Evolutionary conservation across 2,888 invertebrate genomes (phyloP).

Genomic region (Chorisops tibialis): DNA sequence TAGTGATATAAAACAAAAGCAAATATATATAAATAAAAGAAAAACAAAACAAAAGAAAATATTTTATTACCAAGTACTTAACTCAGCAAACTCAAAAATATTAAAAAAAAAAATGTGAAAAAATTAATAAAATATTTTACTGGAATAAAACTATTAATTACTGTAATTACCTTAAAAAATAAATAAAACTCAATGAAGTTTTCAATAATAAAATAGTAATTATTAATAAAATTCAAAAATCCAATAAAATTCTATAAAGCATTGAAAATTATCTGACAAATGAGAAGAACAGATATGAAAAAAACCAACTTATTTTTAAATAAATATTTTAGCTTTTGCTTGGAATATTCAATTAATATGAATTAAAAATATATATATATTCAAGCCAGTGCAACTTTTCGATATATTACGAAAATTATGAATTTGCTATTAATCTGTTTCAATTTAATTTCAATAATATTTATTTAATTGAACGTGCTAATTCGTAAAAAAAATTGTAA

Average conservation of each 20-base stretch:
- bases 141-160: background rate
- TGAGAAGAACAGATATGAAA: slow-evolving; percentile 15
- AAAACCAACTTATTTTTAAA: slow-evolving; percentile 27
- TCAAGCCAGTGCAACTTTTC: too few species aligned
- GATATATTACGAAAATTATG: too few species aligned
- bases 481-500: too few species aligned
- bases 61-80: slow-evolving; percentile 4
- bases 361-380: slow-evolving; percentile 2
- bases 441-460: too few species aligned
- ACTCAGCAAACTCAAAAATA: background rate
- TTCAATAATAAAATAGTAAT: background rate
- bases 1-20: background rate
- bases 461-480: too few species aligned
- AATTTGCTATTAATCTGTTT: too few species aligned
- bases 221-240: background rate
- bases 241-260: background rate
- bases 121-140: slow-evolving; percentile 2
- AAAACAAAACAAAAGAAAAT: background rate
- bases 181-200: background rate
- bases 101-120: background rate
- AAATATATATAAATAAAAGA: background rate
- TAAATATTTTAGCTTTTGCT: slow-evolving; percentile 31
- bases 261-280: slow-evolving; percentile 18
- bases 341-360: slow-evolving; percentile 20
- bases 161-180: background rate